Evolutionary conservation across 1,140 invertebrate genomes (phyloP), one percentile per base, ranked within the genome.

Genomic region (Drosophila malerkotliana): DNA sequence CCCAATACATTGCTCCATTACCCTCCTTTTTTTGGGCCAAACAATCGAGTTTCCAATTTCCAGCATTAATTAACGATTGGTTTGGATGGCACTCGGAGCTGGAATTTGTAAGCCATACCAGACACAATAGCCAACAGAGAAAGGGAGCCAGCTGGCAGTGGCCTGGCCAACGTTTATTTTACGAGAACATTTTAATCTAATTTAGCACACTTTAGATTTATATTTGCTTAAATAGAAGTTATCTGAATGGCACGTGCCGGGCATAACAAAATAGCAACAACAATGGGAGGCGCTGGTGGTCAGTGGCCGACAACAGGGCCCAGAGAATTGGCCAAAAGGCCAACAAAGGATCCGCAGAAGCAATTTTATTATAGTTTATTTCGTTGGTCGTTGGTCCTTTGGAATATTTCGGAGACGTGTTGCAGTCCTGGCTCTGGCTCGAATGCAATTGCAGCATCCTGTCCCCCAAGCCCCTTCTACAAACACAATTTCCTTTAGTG

Each of bases 131-230:
- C 57, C 26, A 28, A 28, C 26, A 28, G 30, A 37, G 34, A 37
- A 37, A 62, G 41, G 55, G 30, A 26, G 51, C 64, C 71, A 53
- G 26, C 24, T 60, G 28, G 14, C 41, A 12, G 8, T 14, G 18
- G 28, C 55, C 44, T 37, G 75, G 55, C 48, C 58, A 83, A 44
- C 55, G 66, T 77, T 85, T 81, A 71, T 60, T 75, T 87, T 87
- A 87, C 77, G 82, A 87, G 78, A 87, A 87, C 82, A 82, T 87
- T 87, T 87, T 88, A 87, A 87, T 87, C 83, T 88, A 87, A 87
- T 87, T 87, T 87, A 88, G 80, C 82, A 87, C 82, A 87, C 82
- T 87, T 87, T 88, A 87, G 82, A 87, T 87, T 87, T 87, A 87
- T 87, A 87, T 87, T 87, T 87, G 82, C 82, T 87, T 87, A 87